Percentiles rank a stretch among this genome's conserved stretches.
Conservation (phyloP, 2,888 invertebrate genomes). For the Exephanes ischioxanthus region DNA sequence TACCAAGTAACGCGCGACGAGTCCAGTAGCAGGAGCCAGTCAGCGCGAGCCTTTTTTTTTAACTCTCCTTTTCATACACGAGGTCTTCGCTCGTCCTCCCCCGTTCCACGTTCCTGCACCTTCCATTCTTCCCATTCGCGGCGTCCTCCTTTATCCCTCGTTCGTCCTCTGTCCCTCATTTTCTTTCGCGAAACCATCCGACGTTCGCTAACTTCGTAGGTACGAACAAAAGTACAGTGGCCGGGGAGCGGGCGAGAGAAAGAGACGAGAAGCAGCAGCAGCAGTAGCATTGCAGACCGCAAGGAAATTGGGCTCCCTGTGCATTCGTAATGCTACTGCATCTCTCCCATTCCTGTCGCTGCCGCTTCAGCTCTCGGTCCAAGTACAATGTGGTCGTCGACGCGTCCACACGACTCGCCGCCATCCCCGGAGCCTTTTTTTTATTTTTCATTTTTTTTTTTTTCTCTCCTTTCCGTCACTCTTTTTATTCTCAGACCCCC, state of each 20-base stretch:
- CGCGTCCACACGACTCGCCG: constrained; percentile 60
- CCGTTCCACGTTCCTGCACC: constrained; percentile 46
- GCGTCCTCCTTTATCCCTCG: constrained; percentile 51
- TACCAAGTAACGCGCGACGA: constrained; percentile 62
- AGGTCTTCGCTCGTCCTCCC: constrained; percentile 29
- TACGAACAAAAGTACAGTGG: constrained; percentile 65
- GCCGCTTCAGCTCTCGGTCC: constrained; percentile 41
- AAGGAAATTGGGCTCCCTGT: constrained; percentile 65
- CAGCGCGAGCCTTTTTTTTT: constrained; percentile 50
- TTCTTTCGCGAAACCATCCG: constrained; percentile 32
- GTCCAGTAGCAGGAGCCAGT: constrained; percentile 46
- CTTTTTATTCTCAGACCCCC: constrained; percentile 77
- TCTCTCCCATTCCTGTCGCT: constrained; percentile 28
- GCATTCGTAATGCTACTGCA: constrained; percentile 56
- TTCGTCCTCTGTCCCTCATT: constrained; percentile 44
- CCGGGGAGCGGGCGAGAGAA: constrained; percentile 22
- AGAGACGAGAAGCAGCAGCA: constrained; percentile 3
- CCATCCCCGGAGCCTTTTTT: constrained; percentile 28
- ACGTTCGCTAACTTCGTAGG: constrained; percentile 66
- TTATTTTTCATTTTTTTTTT: background rate
- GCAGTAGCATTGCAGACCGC: constrained; percentile 22
- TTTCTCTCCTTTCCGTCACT: constrained; percentile 61
- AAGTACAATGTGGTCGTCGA: constrained; percentile 64
- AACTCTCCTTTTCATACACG: constrained; percentile 66
- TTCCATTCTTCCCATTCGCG: constrained; percentile 80